phyloP scores from a whole-genome alignment of 2,113 vertebrate genomes.

The Grammomys surdaster region DNA sequence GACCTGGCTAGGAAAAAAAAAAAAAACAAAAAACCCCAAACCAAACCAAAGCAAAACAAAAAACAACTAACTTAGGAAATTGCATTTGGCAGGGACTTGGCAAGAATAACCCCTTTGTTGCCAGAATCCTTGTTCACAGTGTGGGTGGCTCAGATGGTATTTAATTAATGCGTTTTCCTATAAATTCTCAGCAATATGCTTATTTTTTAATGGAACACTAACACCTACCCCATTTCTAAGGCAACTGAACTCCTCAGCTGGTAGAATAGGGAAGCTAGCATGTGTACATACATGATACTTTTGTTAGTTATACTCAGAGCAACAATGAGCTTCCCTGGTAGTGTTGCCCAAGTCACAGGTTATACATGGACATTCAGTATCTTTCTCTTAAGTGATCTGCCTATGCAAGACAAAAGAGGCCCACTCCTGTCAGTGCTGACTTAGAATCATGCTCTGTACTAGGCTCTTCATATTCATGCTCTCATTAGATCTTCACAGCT shows the following conservation, averaged over 20 bases:
- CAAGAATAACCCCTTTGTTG: conserved; percentile 76
- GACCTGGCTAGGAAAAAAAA: conserved; percentile 62
- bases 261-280: conserved; percentile 37
- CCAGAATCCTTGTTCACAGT: conserved; percentile 79
- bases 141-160: conserved; percentile 86
- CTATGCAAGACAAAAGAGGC: not conserved
- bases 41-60: conserved; percentile 1
- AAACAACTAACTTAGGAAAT: conserved; percentile 73
- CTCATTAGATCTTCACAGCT: not conserved
- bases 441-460: not conserved
- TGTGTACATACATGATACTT: conserved; percentile 8
- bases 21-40: not conserved
- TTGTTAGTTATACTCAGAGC: not conserved
- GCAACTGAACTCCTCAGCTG: conserved; percentile 62
- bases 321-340: not conserved
- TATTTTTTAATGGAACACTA: conserved; percentile 65
- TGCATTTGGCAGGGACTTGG: conserved; percentile 83
- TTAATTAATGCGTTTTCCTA: conserved; percentile 78
- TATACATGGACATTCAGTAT: not conserved
- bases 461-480: not conserved
- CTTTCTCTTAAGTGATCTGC: not conserved
- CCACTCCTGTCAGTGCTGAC: not conserved
- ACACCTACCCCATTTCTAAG: conserved; percentile 73
- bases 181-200: conserved; percentile 72
- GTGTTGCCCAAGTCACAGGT: not conserved